These are phyloP conservation scores for Channa argus DNA, from an alignment of 2,113 vertebrate species.

Conservation along the genomic window DNA sequence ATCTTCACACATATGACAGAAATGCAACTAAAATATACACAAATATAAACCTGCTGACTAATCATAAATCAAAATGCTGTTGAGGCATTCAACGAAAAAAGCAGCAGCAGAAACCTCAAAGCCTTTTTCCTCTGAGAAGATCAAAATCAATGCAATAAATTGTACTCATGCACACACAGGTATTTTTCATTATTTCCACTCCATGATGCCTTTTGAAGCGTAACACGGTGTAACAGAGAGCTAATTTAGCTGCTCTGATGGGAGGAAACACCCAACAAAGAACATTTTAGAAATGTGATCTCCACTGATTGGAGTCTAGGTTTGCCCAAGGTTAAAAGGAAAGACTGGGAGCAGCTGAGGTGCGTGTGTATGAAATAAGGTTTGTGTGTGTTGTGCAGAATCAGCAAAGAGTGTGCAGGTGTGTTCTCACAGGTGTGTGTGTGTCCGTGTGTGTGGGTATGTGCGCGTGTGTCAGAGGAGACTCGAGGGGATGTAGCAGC, in stretches of 20 bases:
- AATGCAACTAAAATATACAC: not conserved
- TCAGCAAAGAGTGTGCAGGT: slow-evolving; percentile 56
- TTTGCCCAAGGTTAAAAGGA: slow-evolving; percentile 42
- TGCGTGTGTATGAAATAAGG: not conserved
- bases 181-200: slow-evolving; percentile 68
- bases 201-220: slow-evolving; percentile 57
- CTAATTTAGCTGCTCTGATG: slow-evolving; percentile 56
- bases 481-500: slow-evolving; percentile 58
- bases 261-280: slow-evolving; percentile 46
- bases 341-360: slow-evolving; percentile 8
- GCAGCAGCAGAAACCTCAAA: slow-evolving; percentile 50
- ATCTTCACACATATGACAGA: too few species aligned
- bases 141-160: slow-evolving; percentile 74
- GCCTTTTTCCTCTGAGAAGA: slow-evolving; percentile 59
- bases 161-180: slow-evolving; percentile 53
- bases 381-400: slow-evolving; percentile 36
- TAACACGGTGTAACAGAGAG: slow-evolving; percentile 50
- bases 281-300: slow-evolving; percentile 47
- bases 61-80: slow-evolving; percentile 56
- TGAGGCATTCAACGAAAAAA: slow-evolving; percentile 58
- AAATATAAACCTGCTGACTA: slow-evolving; percentile 61
- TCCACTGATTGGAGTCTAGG: slow-evolving; percentile 39
- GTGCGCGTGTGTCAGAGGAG: slow-evolving; percentile 34
- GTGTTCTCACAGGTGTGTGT: slow-evolving; percentile 34
- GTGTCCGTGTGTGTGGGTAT: slow-evolving; percentile 19